Percentiles rank a stretch among this genome's conserved stretches.
phyloP scores from a whole-genome alignment of 2,797 vertebrate species.

The Xiphophorus birchmanni region DNA sequence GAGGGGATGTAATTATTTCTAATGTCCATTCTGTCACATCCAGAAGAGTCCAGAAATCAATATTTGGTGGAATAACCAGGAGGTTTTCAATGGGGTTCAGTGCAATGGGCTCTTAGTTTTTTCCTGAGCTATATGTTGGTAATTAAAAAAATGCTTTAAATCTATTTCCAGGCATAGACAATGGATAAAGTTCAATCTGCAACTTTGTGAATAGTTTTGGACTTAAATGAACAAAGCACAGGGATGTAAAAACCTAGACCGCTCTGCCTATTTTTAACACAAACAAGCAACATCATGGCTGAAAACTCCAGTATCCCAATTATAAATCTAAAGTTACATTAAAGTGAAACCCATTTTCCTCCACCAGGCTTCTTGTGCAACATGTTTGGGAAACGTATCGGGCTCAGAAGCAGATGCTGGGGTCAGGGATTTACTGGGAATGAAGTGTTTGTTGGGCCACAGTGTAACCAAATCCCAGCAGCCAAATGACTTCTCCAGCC shows the following conservation, averaged over 20 bases:
- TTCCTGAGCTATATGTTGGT: too few relatives aligned
- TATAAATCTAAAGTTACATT: constrained; percentile 14
- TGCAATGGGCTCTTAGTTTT: too few relatives aligned
- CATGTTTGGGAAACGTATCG: constrained; percentile 55
- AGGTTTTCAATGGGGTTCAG: too few relatives aligned
- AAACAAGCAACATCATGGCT: neutral
- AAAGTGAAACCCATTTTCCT: constrained; percentile 1
- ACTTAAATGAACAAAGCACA: neutral
- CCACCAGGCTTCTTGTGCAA: constrained; percentile 46
- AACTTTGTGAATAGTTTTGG: neutral
- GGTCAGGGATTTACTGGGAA: constrained; percentile 57
- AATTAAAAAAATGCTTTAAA: neutral
- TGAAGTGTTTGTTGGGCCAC: constrained; percentile 65
- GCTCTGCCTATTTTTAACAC: constrained; percentile 1
- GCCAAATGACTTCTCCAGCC: constrained; percentile 60
- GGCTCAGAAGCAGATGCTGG: constrained; percentile 58
- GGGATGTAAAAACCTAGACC: neutral
- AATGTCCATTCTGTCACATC: too few relatives aligned
- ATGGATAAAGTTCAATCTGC: neutral
- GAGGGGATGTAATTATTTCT: too few relatives aligned
- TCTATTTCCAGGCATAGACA: neutral
- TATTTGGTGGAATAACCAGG: too few relatives aligned
- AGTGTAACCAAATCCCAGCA: constrained; percentile 67
- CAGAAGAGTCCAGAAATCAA: too few relatives aligned
- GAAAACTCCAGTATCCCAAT: constrained; percentile 14